phyloP scores from a whole-genome alignment of 2,113 vertebrate genomes.

The Ptychochromis oligacanthus region DNA sequence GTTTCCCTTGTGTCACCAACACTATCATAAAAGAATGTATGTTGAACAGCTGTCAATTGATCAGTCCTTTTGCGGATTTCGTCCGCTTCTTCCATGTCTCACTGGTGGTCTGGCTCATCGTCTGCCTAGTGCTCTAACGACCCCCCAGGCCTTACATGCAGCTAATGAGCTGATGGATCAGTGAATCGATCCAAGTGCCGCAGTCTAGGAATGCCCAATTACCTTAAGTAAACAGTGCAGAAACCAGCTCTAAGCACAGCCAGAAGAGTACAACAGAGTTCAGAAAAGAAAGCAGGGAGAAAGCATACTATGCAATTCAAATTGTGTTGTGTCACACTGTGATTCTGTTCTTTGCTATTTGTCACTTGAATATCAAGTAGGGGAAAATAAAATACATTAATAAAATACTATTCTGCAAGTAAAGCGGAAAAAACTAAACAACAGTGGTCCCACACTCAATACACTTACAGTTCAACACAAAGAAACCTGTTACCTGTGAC shows the following conservation, averaged over 20 bases:
- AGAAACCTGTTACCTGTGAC: slow-evolving; percentile 73
- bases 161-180: slow-evolving; percentile 80
- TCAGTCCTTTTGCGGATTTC: slow-evolving; percentile 58
- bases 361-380: slow-evolving; percentile 62
- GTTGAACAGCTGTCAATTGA: slow-evolving; percentile 57
- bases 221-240: slow-evolving; percentile 73
- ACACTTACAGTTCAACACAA: slow-evolving; percentile 5
- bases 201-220: slow-evolving; percentile 72
- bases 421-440: slow-evolving; percentile 40
- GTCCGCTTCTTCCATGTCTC: slow-evolving; percentile 36
- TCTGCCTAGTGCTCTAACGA: slow-evolving; percentile 61
- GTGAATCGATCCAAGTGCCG: slow-evolving; percentile 67
- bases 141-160: slow-evolving; percentile 59
- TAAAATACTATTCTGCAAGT: slow-evolving; percentile 32
- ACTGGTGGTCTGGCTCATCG: slow-evolving; percentile 56
- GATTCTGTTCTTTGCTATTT: slow-evolving; percentile 54
- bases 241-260: slow-evolving; percentile 39
- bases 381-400: slow-evolving; percentile 44
- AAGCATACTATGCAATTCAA: slow-evolving; percentile 57
- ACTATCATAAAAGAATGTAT: slow-evolving; percentile 31
- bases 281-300: slow-evolving; percentile 28
- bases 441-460: neutral
- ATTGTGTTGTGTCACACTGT: slow-evolving; percentile 51
- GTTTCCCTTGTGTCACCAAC: slow-evolving; percentile 47
- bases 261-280: slow-evolving; percentile 43